phyloP scores from a whole-genome alignment of 2,797 vertebrate species.

The Diplodus puntazzo region DNA sequence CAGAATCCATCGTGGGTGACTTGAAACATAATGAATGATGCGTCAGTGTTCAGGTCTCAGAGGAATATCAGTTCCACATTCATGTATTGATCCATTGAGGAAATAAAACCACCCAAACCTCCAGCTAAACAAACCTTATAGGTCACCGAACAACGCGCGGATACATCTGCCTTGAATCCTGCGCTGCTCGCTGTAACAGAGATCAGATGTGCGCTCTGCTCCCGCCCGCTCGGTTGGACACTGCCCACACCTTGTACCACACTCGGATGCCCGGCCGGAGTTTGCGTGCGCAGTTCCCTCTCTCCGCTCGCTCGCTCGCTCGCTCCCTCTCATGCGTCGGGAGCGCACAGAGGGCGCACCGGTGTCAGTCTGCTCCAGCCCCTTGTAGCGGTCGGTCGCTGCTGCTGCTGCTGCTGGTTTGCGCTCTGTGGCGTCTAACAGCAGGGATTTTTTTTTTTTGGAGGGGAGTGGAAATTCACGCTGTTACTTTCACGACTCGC shows the following conservation, averaged over 20 bases:
- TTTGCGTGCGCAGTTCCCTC: conserved; percentile 50
- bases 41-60: too few species aligned
- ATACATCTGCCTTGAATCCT: not conserved
- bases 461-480: conserved; percentile 71
- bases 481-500: conserved; percentile 55
- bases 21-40: not conserved
- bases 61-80: too few species aligned
- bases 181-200: not conserved
- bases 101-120: too few species aligned
- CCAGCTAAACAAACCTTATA: not conserved
- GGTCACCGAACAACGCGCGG: not conserved
- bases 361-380: conserved; percentile 68
- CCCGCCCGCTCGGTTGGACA: conserved; percentile 11
- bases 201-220: conserved; percentile 24
- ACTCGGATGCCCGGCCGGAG: conserved; percentile 46
- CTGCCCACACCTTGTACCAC: conserved; percentile 47
- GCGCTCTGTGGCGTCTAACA: conserved; percentile 48
- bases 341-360: conserved; percentile 72
- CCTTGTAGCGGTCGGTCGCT: conserved; percentile 50
- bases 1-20: not conserved
- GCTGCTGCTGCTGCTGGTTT: conserved; percentile 44
- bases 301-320: not conserved
- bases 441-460: conserved; percentile 45
- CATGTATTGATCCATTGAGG: too few species aligned
- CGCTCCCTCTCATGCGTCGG: conserved; percentile 51